Evolutionary conservation across 2,888 invertebrate genomes (phyloP), one percentile per base, ranked within the genome.

Genomic region (Timema podura): DNA sequence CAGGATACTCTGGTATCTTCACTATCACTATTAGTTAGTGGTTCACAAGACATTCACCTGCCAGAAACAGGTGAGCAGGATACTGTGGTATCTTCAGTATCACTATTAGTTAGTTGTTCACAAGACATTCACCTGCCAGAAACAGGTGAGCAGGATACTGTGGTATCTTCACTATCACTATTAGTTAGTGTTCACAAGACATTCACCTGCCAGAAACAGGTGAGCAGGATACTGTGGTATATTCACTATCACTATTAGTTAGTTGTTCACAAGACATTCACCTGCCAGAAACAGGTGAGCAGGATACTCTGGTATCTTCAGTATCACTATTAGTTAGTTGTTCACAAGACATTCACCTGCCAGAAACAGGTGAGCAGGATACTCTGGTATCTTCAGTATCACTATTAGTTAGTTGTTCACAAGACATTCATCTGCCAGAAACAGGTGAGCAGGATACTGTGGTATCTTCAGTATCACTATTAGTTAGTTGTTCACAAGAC

Each of bases 371-470:
- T 11, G 11, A 49, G 49, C 9, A 49, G 9, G 11, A 11, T 49
- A 11, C 49, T 11, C 49, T 49, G 9, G 49, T 11, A 49, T 49
- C 9, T 49, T 49, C 10, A 49, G 11, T 49, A 49, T 49, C 9
- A 49, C 10, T 54, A 54, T 57, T 30, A 51, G 51, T 57, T 16
- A 57, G 11, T 13, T 16, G 15, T 16, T 16, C 16, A n/a, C 64
- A 85, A 88, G 76, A 87, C 88, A 68, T 90, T 94, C 76, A 82
- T 83, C 30, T 88, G 89, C 77, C 79, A 85, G 48, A 94, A 92
- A 80, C 93, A 86, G 81, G 85, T 85, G 76, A 73, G 74, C 7
- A 68, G 59, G 30, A 6, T 15, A 30, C 5, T 9, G 65, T 59
- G 48, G 30, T 72, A 30, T 30, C 30, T 30, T n/a, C 65, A 49